Base-by-base conservation (phyloP, 2,888 invertebrate genomes). In the Merodon equestris region DNA sequence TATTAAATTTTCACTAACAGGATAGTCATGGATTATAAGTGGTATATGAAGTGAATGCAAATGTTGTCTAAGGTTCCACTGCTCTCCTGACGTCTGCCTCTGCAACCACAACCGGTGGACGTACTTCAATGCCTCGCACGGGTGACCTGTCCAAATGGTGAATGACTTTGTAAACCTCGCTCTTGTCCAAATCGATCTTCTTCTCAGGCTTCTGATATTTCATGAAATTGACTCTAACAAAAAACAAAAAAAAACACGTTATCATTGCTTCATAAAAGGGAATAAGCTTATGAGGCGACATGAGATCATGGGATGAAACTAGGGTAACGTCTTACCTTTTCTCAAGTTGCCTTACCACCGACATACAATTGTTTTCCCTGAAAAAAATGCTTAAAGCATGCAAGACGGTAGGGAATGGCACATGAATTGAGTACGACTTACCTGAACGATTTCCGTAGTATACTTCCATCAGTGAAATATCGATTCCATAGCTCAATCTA, bases 211-310 rank as follows among this genome's bases (percentile, higher is more conserved):
- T 95, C 86, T 95, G 94, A 89, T 94, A 96, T 88, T 96, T 96
- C 91, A 95, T 92, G 89, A 97, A 97, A 91, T 97, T 96, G 70
- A 97, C 95, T 87, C 97, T 96, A 89, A n/a, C 85, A 85, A 72
- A 54, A 74, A 27, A 7, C 7, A 27, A 27, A 2, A 27, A 27
- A 27, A 27, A 4, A 7, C 2, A 4, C 27, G 7, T 27, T 27
- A 27, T 4, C 3, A 27, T 2, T 27, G 27, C n/a, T n/a, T n/a
- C n/a, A n/a, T n/a, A n/a, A 27, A 27, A 27, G 27, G 27, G 7
- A 27, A 4, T 7, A 7, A 27, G 7, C 2, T 27, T 27, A 27
- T 4, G 27, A n/a, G n/a, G n/a, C n/a, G 27, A 7, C 27, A 27
- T 4, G 27, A 7, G 3, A 4, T 27, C 3, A 27, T 27, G 27